Percentiles rank a stretch among this genome's conserved stretches.
These are phyloP conservation scores for Platycercus adscitus DNA, from an alignment of 2,113 vertebrate species.

Conservation along the genomic window DNA sequence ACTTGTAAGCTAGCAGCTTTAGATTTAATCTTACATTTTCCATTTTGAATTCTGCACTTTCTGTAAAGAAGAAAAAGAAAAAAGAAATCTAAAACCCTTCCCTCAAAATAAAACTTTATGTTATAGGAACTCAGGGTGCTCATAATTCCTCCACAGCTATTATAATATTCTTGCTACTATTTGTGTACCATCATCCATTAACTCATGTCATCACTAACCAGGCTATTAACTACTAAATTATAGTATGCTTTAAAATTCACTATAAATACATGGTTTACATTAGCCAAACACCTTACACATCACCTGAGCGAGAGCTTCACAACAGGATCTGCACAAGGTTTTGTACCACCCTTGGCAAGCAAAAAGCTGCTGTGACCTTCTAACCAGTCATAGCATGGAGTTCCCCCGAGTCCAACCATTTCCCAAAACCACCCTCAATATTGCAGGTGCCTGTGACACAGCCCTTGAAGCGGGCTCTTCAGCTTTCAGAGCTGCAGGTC, in stretches of 20 bases:
- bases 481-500: neutral
- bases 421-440: neutral
- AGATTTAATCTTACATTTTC: slow-evolving; percentile 47
- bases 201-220: neutral
- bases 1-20: slow-evolving; percentile 35
- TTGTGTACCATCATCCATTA: neutral
- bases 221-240: neutral
- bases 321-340: neutral
- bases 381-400: neutral
- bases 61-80: neutral
- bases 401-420: neutral
- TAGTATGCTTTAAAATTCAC: neutral
- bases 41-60: neutral
- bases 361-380: neutral
- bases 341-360: neutral
- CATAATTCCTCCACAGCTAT: neutral
- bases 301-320: neutral
- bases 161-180: neutral
- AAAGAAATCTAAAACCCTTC: neutral
- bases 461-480: neutral
- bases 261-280: neutral
- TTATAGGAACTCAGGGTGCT: neutral
- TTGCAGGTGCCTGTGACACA: neutral
- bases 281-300: neutral
- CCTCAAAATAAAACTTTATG: neutral